phyloP scores from a whole-genome alignment of 2,113 vertebrate species.

The Eonycteris spelaea region DNA sequence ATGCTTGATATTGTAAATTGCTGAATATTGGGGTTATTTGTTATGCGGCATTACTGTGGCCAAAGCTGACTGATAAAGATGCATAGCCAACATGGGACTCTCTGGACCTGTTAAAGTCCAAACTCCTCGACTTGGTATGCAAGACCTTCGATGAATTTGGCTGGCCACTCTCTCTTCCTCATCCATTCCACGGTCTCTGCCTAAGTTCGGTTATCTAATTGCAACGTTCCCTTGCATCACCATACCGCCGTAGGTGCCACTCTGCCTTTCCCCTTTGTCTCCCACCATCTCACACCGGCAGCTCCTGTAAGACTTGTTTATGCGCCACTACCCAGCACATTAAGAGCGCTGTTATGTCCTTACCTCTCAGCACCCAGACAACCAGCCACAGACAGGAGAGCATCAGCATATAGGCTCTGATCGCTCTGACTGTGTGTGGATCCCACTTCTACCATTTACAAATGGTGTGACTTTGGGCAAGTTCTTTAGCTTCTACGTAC shows the following conservation, averaged over 20 bases:
- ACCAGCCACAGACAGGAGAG: background rate
- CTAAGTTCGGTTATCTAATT: background rate
- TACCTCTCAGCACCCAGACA: background rate
- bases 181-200: background rate
- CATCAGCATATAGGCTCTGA: background rate
- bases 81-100: background rate
- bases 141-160: background rate
- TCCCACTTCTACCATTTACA: background rate
- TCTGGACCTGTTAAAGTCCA: background rate
- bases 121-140: background rate
- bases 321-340: background rate
- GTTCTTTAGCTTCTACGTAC: background rate
- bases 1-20: background rate
- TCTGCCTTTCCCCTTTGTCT: background rate
- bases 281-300: background rate
- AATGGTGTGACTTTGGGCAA: background rate
- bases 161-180: background rate
- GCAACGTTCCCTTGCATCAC: background rate
- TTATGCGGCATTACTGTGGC: background rate
- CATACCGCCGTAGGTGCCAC: no score
- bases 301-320: background rate
- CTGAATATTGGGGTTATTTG: background rate
- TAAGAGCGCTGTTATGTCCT: background rate
- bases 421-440: background rate
- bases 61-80: background rate